Conservation (phyloP, 2,113 vertebrate genomes). For the Danio rerio region GRCz12tu NC_133197.1:25946001-25946500, state of each 20-base stretch:
- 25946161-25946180: conserved; percentile 15
- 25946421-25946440: too few relatives aligned
- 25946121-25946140: conserved; percentile 41
- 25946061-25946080: conserved; percentile 5
- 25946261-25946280: too few relatives aligned
- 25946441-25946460: too few relatives aligned
- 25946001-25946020: conserved; percentile 47
- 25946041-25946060: background rate
- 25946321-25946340: background rate
- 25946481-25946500: too few relatives aligned
- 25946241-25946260: too few relatives aligned
- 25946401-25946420: too few relatives aligned
- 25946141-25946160: conserved; percentile 63
- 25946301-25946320: background rate
- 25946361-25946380: too few relatives aligned
- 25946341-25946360: too few relatives aligned
- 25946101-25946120: conserved; percentile 49
- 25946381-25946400: too few relatives aligned
- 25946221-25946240: too few relatives aligned
- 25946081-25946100: conserved; percentile 39
- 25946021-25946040: background rate
- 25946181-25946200: conserved; percentile 43
- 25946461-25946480: too few relatives aligned
- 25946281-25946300: background rate
- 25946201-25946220: conserved; percentile 9